Conservation (phyloP, 2,888 invertebrate species). For the Phoenoteleia sp. region DNA sequence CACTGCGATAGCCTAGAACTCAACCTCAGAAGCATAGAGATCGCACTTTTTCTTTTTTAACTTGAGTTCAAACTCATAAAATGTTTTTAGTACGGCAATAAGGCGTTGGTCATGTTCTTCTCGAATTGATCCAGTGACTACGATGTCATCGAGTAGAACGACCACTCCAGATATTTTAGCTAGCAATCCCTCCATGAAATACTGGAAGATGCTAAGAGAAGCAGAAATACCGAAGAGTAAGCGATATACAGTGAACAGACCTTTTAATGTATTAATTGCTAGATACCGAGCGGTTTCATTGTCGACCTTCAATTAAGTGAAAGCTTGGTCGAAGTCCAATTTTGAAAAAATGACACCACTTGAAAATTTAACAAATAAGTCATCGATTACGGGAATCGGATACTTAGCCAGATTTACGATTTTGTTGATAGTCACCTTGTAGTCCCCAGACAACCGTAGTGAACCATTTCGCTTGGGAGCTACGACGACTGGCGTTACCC, state of each 20-base stretch:
- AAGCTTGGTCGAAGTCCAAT: constrained; percentile 24
- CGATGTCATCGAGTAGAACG: constrained; percentile 31
- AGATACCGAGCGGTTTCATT: constrained; percentile 8
- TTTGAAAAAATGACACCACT: constrained; percentile 36
- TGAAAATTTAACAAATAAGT: constrained; percentile 20
- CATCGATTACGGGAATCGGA: constrained; percentile 21
- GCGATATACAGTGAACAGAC: constrained; percentile 65
- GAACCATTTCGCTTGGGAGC: constrained; percentile 18
- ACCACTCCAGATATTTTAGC: constrained; percentile 6
- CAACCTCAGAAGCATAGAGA: not conserved
- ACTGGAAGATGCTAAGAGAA: constrained; percentile 62
- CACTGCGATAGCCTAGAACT: not conserved
- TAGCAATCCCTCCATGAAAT: constrained; percentile 65
- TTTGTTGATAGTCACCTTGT: constrained; percentile 21
- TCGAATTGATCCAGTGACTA: not conserved
- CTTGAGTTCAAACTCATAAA: constrained; percentile 7
- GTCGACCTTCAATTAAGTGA: constrained; percentile 16
- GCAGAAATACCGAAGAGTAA: constrained; percentile 76
- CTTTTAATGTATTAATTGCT: constrained; percentile 18
- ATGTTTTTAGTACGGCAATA: not conserved
- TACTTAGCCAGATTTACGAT: constrained; percentile 7
- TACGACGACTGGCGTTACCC: constrained; percentile 36
- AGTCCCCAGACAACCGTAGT: constrained; percentile 24
- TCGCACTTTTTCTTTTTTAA: constrained; percentile 21
- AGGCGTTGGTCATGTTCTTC: constrained; percentile 22